Evolutionary conservation across 2,113 vertebrate species (phyloP), one percentile per base, ranked within the genome.

Genomic region (Mus spicilegus): DNA sequence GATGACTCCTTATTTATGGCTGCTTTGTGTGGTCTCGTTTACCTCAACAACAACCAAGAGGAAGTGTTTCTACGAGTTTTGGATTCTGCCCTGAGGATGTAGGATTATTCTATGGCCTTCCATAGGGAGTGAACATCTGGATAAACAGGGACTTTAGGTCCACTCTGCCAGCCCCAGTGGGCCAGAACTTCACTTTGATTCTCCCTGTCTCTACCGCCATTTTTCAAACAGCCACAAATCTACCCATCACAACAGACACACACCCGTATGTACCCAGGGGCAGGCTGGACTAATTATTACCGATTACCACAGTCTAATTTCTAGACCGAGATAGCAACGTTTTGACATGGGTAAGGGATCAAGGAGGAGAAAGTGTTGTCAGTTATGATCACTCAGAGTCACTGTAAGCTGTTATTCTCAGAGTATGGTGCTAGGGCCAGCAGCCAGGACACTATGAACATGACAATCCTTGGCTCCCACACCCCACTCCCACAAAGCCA

Each of bases 181-280:
- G 5, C 70, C 65, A 19, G 22, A 58, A 13, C 8, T 56, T 49
- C 67, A 33, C 39, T 30, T 56, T 3, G 20, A 33, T n/a, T 30
- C 14, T 19, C 7, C 2, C 33, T 46, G 17, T 1, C 13, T 5
- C 30, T 1, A 3, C 1, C 3, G 61, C 2, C 30, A 28, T 69
- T n/a, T 73, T 91, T 54, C 73, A n/a, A 63, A 72, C 58, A 39
- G 39, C n/a, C 80, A 87, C 49, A 26, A 54, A 63, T 24, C 78
- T 88, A 58, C 46, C 46, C 28, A 24, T 56, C 70, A 42, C 39
- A 8, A 3, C 1, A 36, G 75, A 54, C 12, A 36, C 19, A 33
- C 61, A 49, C 46, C 8, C 5, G 22, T 63, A 22, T 2, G 61
- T 89, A 33, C 26, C 56, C 73, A 8, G 17, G 65, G 7, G 67